Percentiles rank a stretch among this genome's conserved stretches.
Evolutionary conservation across 2,113 vertebrate species (phyloP).

Genomic region (Candoia aspera): DNA sequence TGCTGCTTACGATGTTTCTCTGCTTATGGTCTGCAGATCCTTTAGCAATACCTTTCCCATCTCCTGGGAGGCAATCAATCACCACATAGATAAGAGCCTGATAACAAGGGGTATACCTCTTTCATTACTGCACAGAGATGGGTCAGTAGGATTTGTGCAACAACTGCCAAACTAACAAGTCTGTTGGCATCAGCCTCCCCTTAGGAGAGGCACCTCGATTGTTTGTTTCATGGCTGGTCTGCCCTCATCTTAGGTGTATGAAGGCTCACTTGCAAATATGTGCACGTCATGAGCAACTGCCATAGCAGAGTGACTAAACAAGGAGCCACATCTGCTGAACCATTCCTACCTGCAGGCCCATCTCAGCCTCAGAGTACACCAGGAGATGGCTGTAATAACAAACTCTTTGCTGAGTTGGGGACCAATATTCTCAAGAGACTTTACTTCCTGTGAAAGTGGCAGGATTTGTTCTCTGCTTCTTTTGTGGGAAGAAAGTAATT

Average conservation of each 20-base stretch:
- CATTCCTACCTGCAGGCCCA: neutral
- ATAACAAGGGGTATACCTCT: neutral
- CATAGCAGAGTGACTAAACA: neutral
- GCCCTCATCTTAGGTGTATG: neutral
- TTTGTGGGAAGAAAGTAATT: neutral
- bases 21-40: neutral
- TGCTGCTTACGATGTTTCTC: neutral
- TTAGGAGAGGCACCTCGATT: neutral
- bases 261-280: neutral
- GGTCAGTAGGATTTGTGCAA: neutral
- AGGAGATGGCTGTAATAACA: neutral
- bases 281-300: neutral
- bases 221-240: neutral
- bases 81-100: neutral
- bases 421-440: neutral
- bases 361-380: neutral
- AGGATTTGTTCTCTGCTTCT: neutral
- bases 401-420: neutral
- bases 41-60: neutral
- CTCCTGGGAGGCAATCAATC: neutral
- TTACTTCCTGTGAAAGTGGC: neutral
- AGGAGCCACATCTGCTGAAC: neutral
- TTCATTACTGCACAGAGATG: constrained; percentile 3
- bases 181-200: neutral
- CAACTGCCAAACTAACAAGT: neutral